Conservation (phyloP, 2,888 invertebrate species). For the Ectemnius cavifrons region DNA sequence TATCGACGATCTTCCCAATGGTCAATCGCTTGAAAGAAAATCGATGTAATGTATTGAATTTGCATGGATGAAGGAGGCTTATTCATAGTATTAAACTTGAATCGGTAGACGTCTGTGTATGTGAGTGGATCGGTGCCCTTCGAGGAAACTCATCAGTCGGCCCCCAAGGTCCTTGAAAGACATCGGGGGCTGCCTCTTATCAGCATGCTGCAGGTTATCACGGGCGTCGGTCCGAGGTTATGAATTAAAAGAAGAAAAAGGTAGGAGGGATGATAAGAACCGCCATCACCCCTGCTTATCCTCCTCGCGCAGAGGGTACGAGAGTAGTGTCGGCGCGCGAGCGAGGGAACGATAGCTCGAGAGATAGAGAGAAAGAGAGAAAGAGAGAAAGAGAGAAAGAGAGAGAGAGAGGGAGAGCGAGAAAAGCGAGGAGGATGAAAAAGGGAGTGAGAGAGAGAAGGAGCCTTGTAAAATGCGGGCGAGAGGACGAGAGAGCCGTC, state of each 20-base stretch:
- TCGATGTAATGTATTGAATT: no score
- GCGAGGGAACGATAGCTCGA: background rate
- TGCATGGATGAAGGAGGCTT: no score
- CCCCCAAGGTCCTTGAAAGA: slow-evolving; percentile 31
- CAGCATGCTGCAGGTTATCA: slow-evolving; percentile 60
- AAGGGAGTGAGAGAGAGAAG: slow-evolving; percentile 7
- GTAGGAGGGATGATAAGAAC: slow-evolving; percentile 41
- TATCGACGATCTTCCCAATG: no score
- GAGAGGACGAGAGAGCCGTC: slow-evolving; percentile 47
- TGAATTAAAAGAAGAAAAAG: slow-evolving; percentile 56
- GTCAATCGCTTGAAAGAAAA: no score
- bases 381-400: no score
- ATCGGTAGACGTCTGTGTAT: no score
- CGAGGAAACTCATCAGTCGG: slow-evolving; percentile 18
- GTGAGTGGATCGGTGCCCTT: no score
- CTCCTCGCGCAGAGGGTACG: slow-evolving; percentile 22
- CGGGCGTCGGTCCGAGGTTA: slow-evolving; percentile 49
- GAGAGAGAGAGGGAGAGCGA: slow-evolving; percentile 7
- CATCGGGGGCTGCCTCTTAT: slow-evolving; percentile 44
- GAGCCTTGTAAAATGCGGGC: slow-evolving; percentile 20
- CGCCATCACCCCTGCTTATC: slow-evolving; percentile 51
- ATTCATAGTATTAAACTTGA: no score
- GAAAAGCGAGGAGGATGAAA: slow-evolving; percentile 31
- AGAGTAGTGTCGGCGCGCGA: slow-evolving; percentile 16
- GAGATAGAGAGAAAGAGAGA: slow-evolving; percentile 33